Evolutionary conservation across 2,888 invertebrate genomes (phyloP), one percentile per base, ranked within the genome.

Genomic region (Timema cristinae): DNA sequence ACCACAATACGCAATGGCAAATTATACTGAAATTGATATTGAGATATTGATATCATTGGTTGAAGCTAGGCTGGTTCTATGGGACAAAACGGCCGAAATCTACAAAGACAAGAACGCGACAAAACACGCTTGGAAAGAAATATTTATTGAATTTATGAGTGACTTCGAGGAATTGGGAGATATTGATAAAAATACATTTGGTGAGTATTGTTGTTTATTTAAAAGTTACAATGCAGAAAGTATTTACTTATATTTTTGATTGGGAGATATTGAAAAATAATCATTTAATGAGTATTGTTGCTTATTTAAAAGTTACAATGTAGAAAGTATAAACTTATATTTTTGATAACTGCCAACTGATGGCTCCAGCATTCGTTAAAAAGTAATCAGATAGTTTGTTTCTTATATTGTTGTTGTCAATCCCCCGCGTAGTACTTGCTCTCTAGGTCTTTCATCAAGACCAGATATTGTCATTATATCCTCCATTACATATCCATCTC

Each of bases 381-480:
- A 75, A 75, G 69, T 75, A 75, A 63, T 73, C 59, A 50, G 70
- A 56, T 15, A 75, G 68, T 70, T 66, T 16, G 66, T 73, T 76
- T 76, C 76, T 72, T 66, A 76, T 72, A 67, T 74, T 73, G 71
- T 74, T 69, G 76, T 75, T 66, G 71, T 67, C 51, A 74, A 68
- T 61, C 73, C 73, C 51, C 75, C 74, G 68, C 72, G 70, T 73
- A 68, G 67, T 52, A 67, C 51, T 9, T 63, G 54, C 49, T 73
- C 71, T 73, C 66, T 54, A 66, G 73, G 66, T 67, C 74, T 59
- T 73, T 76, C 74, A 72, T 74, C 73, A 69, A 75, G 54, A 50
- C 76, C 77, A 68, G 54, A 74, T 10, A 76, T 76, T 71, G 73
- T 68, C 69, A 67, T 74, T 67, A 75, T 75, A 70, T 77, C 76